Conservation (phyloP, 2,113 vertebrate species). For the Tragelaphus strepsiceros region DNA sequence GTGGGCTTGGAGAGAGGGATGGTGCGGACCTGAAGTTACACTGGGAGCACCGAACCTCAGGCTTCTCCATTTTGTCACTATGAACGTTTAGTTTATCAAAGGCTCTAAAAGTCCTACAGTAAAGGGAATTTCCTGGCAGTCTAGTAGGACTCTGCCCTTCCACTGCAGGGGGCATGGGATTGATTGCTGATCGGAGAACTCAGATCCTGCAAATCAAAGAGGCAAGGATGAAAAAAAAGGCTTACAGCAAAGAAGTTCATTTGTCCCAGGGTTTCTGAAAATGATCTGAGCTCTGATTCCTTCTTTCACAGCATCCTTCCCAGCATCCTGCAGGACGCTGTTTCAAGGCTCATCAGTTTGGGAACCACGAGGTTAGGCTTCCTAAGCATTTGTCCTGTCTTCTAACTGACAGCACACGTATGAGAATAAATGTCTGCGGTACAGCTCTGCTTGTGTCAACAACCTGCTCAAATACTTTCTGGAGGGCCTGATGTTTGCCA, state of each 20-base stretch:
- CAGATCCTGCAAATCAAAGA: background rate
- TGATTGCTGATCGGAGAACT: background rate
- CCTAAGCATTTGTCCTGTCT: background rate
- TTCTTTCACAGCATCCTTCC: rapidly evolving
- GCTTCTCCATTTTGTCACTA: background rate
- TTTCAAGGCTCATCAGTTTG: too few species aligned
- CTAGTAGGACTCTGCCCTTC: background rate
- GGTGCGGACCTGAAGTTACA: too few species aligned
- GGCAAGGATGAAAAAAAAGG: background rate
- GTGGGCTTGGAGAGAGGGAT: background rate
- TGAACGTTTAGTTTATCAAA: background rate
- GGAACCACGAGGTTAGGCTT: background rate
- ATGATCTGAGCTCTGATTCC: background rate
- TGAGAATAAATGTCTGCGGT: background rate
- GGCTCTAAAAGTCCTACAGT: background rate
- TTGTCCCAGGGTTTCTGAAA: background rate
- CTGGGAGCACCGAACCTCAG: background rate
- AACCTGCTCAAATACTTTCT: background rate
- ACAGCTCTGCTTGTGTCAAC: background rate
- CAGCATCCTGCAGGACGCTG: background rate
- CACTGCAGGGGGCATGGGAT: background rate
- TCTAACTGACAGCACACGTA: rapidly evolving
- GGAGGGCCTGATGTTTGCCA: rapidly evolving
- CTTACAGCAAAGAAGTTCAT: background rate
- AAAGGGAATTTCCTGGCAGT: background rate